Base-by-base conservation (phyloP, 2,888 invertebrate genomes). In the Melanostoma scalare region DNA sequence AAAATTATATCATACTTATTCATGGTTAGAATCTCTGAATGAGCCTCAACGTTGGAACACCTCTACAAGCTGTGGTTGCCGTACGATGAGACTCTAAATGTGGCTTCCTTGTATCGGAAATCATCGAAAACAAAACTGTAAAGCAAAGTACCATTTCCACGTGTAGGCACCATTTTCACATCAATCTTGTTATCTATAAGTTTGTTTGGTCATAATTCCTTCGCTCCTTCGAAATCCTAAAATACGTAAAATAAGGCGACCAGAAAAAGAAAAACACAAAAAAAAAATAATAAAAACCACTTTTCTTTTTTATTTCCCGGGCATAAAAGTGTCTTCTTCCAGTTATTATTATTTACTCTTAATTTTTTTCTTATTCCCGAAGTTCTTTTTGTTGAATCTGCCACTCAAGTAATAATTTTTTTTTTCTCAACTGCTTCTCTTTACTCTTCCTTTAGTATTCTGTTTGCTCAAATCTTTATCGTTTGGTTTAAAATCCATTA, bases 391-490 rank as follows among this genome's bases (percentile, higher is more conserved):
- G 4, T 71, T 55, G 44, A 80, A 78, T 79, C 77, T 74, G 74
- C 69, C 61, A 71, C 69, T 84, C 74, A 31, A 71, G 74, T 77
- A 85, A 85, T 85, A 76, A 82, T 82, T 86, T 77, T 58, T 60
- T 68, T 52, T 75, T 86, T 68, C 75, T 42, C 50, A 67, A 80
- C 71, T 86, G 85, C 75, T 65, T 81, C 74, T 80, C 60, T 69
- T 86, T 87, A 86, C 86, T 88, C 86, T 88, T 86, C 87, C 85
- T 88, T 87, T 88, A 86, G 87, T 89, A 87, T 87, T 31, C 56
- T 81, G 75, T 89, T 89, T 88, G 89, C 88, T 88, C 85, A 88
- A 89, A 88, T 88, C 88, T 88, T 89, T 89, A 89, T 88, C 89
- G 88, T 87, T 88, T 84, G 86, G 80, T 77, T 80, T 79, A 30